phyloP scores from a whole-genome alignment of 2,797 vertebrate genomes.

The Sebastes iracundus region DNA sequence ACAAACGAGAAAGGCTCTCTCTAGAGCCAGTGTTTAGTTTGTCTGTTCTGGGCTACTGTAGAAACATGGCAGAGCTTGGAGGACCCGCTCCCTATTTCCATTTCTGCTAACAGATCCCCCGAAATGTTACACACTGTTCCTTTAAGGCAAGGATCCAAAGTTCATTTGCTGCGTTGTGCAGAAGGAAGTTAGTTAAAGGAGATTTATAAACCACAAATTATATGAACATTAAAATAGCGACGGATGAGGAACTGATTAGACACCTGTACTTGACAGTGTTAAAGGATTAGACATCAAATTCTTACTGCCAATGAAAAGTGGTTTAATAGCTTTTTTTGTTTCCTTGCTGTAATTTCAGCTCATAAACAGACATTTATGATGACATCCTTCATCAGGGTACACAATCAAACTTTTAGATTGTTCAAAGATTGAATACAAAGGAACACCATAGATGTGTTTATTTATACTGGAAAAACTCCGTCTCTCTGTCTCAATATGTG shows the following conservation, averaged over 20 bases:
- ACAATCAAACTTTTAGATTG: slow-evolving; percentile 18
- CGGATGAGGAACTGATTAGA: background rate
- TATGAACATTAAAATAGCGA: background rate
- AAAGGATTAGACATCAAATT: background rate
- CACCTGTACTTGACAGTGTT: background rate
- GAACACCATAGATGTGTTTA: slow-evolving; percentile 13
- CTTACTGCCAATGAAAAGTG: slow-evolving; percentile 6
- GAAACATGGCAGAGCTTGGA: too few relatives aligned
- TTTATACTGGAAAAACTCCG: slow-evolving; percentile 9
- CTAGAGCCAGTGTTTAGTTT: too few relatives aligned
- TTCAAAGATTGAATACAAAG: slow-evolving; percentile 5
- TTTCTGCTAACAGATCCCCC: too few relatives aligned
- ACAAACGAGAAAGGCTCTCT: too few relatives aligned
- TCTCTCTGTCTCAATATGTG: background rate
- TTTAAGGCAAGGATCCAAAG: too few relatives aligned
- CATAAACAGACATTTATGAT: slow-evolving; percentile 26
- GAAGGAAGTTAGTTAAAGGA: background rate
- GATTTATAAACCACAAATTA: background rate
- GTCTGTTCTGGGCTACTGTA: too few relatives aligned
- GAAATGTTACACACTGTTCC: too few relatives aligned
- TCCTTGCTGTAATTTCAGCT: slow-evolving; percentile 6
- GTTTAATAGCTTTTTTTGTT: slow-evolving; percentile 16
- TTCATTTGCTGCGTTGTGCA: background rate
- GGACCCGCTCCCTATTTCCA: too few relatives aligned
- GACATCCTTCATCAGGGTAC: background rate